A percentile compares a stretch with the other conserved stretches of the same genome.
phyloP scores from a whole-genome alignment of 2,797 vertebrate species.

The Acanthurus tractus region DNA sequence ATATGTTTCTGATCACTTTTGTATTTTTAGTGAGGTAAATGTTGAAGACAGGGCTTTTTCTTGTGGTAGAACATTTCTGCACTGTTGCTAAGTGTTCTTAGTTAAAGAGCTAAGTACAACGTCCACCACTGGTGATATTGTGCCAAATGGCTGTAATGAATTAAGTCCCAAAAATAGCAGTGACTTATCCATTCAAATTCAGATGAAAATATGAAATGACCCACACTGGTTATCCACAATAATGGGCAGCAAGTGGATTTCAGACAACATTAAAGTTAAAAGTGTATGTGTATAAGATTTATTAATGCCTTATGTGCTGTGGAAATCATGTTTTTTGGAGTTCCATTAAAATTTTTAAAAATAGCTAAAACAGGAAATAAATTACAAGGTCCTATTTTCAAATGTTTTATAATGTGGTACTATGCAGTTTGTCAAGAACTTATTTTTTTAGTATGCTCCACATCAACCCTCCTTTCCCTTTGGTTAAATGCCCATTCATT shows the following conservation, averaged over 20 bases:
- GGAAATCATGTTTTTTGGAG: constrained; percentile 8
- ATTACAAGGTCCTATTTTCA: constrained; percentile 45
- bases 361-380: constrained; percentile 54
- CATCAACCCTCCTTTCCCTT: constrained; percentile 15
- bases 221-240: constrained; percentile 38
- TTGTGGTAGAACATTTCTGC: too few relatives aligned
- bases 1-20: too few relatives aligned
- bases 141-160: constrained; percentile 17
- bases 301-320: constrained; percentile 20
- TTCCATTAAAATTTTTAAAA: constrained; percentile 55
- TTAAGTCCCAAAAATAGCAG: constrained; percentile 46
- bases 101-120: too few relatives aligned
- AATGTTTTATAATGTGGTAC: constrained; percentile 1
- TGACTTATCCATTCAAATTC: constrained; percentile 29
- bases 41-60: too few relatives aligned
- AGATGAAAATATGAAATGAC: constrained; percentile 38
- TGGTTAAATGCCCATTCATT: constrained; percentile 23
- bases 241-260: not conserved
- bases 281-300: constrained; percentile 35
- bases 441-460: constrained; percentile 44
- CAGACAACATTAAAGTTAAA: constrained; percentile 10
- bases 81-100: too few relatives aligned
- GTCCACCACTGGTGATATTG: constrained; percentile 58
- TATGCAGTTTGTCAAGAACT: constrained; percentile 49
- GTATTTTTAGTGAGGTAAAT: too few relatives aligned